Base-by-base conservation (phyloP, 2,888 invertebrate species). In the Drosophila macrospina region DNA sequence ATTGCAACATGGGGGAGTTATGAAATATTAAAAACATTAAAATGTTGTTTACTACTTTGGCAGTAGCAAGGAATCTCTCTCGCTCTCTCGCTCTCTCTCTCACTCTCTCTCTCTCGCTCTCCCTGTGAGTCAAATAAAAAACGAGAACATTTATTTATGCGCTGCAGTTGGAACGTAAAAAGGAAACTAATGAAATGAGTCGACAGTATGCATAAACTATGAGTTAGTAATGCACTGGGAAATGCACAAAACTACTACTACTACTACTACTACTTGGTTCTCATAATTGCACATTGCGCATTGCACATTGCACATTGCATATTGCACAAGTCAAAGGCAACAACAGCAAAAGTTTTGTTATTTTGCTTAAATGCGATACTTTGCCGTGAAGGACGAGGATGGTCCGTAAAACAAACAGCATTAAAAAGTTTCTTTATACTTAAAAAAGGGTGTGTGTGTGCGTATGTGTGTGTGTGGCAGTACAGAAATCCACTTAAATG, bases 401-500 rank as follows among this genome's bases (percentile, higher is more conserved):
- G n/a, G 42, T 62, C 32, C 56, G 62, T 55, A 51, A 67, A 82
- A 83, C 83, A 83, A 84, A 88, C 74, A 84, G 83, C 78, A 84
- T 84, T 84, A 84, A 84, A 84, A 20, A 20, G 20, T 20, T 20
- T 20, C 20, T 20, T 20, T 61, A 61, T 59, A 70, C 47, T 32
- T 2, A 20, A 16, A 42, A 50, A 48, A 63, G 41, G 47, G 42
- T 26, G 47, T 73, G 47, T 5, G 36, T 28, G 52, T 50, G 50
- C 16, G 56, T 10, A 28, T 41, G 41, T 48, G 63, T 52, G 48
- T 42, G 65, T 60, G 56, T 48, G 41, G 30, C 51, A 64, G 65
- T 70, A 65, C 52, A 65, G n/a, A 85, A 87, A 85, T 85, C 88
- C 86, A 89, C 89, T 85, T 85, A 88, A 85, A 87, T 89, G 86